Evolutionary conservation across 1,140 invertebrate genomes (phyloP).

Genomic region (Radopholus similis): DNA sequence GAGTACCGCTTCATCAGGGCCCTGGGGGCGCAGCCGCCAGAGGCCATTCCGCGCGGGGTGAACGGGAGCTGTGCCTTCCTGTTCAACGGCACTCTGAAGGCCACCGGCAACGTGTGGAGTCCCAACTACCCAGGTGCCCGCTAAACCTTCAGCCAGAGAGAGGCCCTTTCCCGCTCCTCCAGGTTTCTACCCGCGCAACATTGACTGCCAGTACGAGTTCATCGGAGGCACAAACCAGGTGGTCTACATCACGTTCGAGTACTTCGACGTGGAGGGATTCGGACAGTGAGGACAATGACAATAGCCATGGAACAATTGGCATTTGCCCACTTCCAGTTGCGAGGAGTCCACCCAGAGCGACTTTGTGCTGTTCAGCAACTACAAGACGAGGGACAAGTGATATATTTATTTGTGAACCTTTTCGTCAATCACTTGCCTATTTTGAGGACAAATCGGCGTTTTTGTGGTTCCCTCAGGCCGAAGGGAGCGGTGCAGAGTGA

Average conservation of each 20-base stretch:
- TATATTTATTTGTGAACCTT: not conserved
- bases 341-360: constrained; percentile 80
- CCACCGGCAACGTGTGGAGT: constrained; percentile 77
- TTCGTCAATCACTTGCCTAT: not conserved
- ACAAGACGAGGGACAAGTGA: constrained; percentile 71
- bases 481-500: constrained; percentile 72
- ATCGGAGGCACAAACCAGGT: constrained; percentile 75
- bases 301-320: too few relatives aligned
- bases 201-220: constrained; percentile 90
- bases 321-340: constrained; percentile 68
- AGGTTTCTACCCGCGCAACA: constrained; percentile 79
- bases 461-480: constrained; percentile 71
- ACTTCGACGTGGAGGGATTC: constrained; percentile 86
- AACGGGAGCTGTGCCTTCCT: constrained; percentile 61
- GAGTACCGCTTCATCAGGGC: constrained; percentile 54
- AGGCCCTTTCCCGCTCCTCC: not conserved
- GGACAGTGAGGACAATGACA: constrained; percentile 72
- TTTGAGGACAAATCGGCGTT: constrained; percentile 72
- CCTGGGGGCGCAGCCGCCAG: constrained; percentile 42
- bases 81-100: constrained; percentile 70
- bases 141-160: not conserved
- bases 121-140: constrained; percentile 77
- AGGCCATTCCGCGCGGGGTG: constrained; percentile 29
- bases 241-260: constrained; percentile 78
- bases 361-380: constrained; percentile 90